phyloP scores from a whole-genome alignment of 2,797 vertebrate genomes.

The Semotilus atromaculatus region DNA sequence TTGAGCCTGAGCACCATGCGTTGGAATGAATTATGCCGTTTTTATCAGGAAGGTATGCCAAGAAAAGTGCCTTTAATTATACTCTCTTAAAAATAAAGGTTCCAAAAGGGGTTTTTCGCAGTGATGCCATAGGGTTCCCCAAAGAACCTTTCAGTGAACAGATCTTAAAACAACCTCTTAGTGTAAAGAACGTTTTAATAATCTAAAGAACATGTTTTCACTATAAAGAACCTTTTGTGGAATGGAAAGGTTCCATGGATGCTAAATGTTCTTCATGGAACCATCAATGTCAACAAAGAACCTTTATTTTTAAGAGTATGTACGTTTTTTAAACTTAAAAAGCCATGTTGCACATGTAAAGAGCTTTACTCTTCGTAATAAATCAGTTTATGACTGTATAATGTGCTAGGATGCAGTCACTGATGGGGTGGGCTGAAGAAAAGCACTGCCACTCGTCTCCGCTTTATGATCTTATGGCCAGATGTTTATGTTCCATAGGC shows the following conservation, averaged over 20 bases:
- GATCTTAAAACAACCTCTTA: not conserved
- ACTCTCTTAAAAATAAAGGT: constrained; percentile 47
- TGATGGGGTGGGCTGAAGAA: constrained; percentile 48
- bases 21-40: constrained; percentile 52
- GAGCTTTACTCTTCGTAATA: constrained; percentile 31
- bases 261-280: not conserved
- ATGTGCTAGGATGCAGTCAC: constrained; percentile 50
- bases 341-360: constrained; percentile 54
- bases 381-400: constrained; percentile 40
- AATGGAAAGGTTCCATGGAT: not conserved
- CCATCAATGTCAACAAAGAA: not conserved
- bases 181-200: not conserved
- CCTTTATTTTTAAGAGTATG: not conserved
- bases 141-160: not conserved
- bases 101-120: not conserved
- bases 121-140: not conserved
- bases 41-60: constrained; percentile 40
- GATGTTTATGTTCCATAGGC: constrained; percentile 63
- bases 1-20: constrained; percentile 40
- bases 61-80: constrained; percentile 40
- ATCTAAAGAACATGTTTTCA: not conserved
- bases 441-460: constrained; percentile 66
- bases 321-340: not conserved
- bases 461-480: constrained; percentile 65
- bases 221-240: not conserved